Base-by-base conservation (phyloP, 2,888 invertebrate genomes). In the Allygus modestus region DNA sequence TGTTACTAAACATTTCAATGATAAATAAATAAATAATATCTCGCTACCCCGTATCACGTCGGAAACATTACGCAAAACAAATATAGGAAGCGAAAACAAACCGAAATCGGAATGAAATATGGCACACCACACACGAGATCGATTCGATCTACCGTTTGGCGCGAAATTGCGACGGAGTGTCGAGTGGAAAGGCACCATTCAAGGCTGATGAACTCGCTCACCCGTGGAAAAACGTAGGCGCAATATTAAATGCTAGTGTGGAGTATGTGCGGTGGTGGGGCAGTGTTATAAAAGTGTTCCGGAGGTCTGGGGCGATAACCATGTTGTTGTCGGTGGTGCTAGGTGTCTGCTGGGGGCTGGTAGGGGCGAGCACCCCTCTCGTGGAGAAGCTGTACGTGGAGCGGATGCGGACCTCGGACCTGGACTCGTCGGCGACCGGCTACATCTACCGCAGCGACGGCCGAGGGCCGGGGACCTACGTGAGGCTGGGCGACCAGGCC, bases 371-470 rank as follows among this genome's bases (percentile, higher is more conserved):
- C 15, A 23, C 73, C 7, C 82, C 82, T 11, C 73, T 84, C 7
- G 83, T 71, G 23, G 84, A 86, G 43, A 86, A 85, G 65, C 83
- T 87, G 65, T 85, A 73, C 54, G 82, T 86, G 33, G 85, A 87
- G 83, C 23, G 84, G 41, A 85, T 69, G 82, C 69, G 86, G 17
- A 86, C 86, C 7, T 86, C 87, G n/a, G 88, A 88, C 69, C 83
- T 87, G 54, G 87, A 87, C 54, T 84, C 88, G 4, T 87, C 88
- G 11, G 88, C 87, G 0, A 86, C 88, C 9, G 88, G 89, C 12
- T 89, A 88, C 84, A 87, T 88, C 71, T 88, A 87, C 85, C 73
- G 87, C 31, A 88, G 86, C 58, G 88, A 88, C 77, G 88, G 88
- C 43, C 85, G 87, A 17, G 86, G 85, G n/a, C 88, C 88, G 0